Conservation (phyloP, 2,113 vertebrate genomes). For the Etheostoma cragini region DNA sequence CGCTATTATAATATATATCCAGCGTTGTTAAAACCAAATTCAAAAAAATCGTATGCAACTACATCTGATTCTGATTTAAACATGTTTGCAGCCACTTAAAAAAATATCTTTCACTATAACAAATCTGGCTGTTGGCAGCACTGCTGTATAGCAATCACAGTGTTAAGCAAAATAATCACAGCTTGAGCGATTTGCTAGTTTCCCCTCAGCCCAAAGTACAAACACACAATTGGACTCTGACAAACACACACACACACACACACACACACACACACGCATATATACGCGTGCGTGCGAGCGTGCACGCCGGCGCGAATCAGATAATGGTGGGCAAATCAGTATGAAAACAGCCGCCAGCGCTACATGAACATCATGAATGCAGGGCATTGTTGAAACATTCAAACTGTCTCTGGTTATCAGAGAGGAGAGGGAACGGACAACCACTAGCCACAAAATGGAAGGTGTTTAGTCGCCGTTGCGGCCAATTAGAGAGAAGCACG, state of each 20-base stretch:
- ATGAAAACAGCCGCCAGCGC: conserved; percentile 42
- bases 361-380: conserved; percentile 42
- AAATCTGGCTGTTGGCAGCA: not conserved
- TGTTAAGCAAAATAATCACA: not conserved
- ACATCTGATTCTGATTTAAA: conserved; percentile 23
- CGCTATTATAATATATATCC: not conserved
- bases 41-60: not conserved
- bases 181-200: not conserved
- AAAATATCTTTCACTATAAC: not conserved
- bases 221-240: not conserved
- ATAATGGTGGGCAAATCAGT: conserved; percentile 60
- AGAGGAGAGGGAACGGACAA: conserved; percentile 26
- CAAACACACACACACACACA: not conserved
- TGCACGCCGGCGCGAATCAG: conserved; percentile 2
- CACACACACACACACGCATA: not conserved
- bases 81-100: not conserved
- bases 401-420: conserved; percentile 55
- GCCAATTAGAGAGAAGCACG: conserved; percentile 56
- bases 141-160: not conserved
- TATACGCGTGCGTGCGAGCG: not conserved
- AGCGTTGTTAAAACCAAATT: not conserved
- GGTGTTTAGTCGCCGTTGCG: conserved; percentile 50
- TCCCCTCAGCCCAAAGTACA: not conserved
- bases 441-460: conserved; percentile 48
- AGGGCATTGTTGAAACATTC: conserved; percentile 57